These are phyloP conservation scores for Sphaerophoria rueppellii DNA, from an alignment of 2,888 invertebrate genomes.

Conservation along the genomic window DNA sequence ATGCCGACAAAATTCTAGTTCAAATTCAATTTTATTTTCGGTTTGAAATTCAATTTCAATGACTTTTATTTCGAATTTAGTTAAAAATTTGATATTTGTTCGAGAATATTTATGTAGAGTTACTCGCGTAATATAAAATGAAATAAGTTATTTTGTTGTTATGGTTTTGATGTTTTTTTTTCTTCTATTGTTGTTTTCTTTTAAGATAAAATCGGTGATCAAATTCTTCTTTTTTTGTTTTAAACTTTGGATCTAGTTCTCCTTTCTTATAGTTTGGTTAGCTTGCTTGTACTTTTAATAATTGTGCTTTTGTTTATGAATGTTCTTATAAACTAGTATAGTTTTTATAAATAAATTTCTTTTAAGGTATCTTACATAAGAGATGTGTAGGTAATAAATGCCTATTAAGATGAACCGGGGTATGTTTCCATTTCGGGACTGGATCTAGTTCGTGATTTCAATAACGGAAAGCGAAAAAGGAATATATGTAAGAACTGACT, in stretches of 20 bases:
- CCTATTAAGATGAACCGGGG: too few relatives aligned
- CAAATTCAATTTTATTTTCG: slow-evolving; percentile 44
- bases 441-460: too few relatives aligned
- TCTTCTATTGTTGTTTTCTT: slow-evolving; percentile 6
- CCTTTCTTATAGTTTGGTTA: background rate
- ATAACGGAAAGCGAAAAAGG: too few relatives aligned
- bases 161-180: slow-evolving; percentile 30
- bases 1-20: slow-evolving; percentile 73
- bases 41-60: slow-evolving; percentile 29
- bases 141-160: slow-evolving; percentile 22
- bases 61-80: background rate
- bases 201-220: slow-evolving; percentile 67
- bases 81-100: slow-evolving; percentile 47
- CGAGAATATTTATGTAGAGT: slow-evolving; percentile 60
- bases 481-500: too few relatives aligned
- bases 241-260: slow-evolving; percentile 39
- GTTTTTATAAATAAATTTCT: background rate
- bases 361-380: too few relatives aligned
- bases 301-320: background rate
- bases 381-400: too few relatives aligned
- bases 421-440: too few relatives aligned
- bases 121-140: slow-evolving; percentile 40
- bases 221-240: slow-evolving; percentile 62
- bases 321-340: slow-evolving; percentile 12
- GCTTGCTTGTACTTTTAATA: slow-evolving; percentile 14